Evolutionary conservation across 2,888 invertebrate genomes (phyloP), one percentile per base, ranked within the genome.

Genomic region (Muschampia plurimacula): DNA sequence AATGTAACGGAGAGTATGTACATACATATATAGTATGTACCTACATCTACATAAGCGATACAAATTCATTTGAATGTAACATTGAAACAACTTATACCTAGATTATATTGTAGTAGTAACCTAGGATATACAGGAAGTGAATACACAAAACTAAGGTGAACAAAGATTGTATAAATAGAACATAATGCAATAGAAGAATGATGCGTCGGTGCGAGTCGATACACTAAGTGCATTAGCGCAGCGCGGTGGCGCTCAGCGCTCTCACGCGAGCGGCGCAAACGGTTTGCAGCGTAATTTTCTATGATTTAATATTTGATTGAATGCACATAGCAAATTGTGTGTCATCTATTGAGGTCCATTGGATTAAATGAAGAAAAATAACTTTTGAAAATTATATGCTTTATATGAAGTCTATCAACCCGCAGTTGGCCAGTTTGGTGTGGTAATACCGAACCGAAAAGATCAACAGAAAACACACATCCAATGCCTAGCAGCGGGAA

Each of bases 281-380:
- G n/a, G 13, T 28, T 28, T 41, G 41, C 62, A 39, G 15, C 62
- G 62, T 22, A n/a, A 62, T 41, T 62, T 39, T 8, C 39, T 41
- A 10, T 41, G 39, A 41, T 62, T 62, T 41, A 41, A 62, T 39
- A 15, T 9, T 22, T 62, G 62, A 62, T 62, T 62, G 62, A 41
- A 41, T 41, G 41, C 62, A 8, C 15, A 41, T 62, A 41, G 62
- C 28, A 60, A 41, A 62, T 63, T 63, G 41, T 41, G 15, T 22
- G 9, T 52, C 7, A 15, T 52, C n/a, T 52, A 15, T 15, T 52
- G 49, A 52, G n/a, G 6, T 52, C n/a, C 49, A 7, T 52, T 52
- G n/a, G 9, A 41, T 41, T 9, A 52, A 52, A 52, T 52, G 15
- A 52, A 52, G 7, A 15, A 15, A 52, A 52, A 6, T 13, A 32